phyloP scores from a whole-genome alignment of 2,888 invertebrate genomes.

The Lasioglossum figueresi region DNA sequence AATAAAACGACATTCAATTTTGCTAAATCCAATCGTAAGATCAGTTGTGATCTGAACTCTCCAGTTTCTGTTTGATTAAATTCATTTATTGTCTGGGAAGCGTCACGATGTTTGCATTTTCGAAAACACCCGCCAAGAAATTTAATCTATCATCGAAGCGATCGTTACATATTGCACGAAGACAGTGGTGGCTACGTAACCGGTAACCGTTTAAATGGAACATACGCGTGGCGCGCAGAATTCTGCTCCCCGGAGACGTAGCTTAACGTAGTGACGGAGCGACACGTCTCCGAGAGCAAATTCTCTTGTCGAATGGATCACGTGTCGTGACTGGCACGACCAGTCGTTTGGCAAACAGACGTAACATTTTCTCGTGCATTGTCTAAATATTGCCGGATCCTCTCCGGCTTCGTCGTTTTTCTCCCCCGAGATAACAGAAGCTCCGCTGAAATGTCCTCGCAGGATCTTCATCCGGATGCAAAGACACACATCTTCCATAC shows the following conservation, averaged over 20 bases:
- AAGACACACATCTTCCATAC: neutral
- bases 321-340: neutral
- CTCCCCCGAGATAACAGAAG: neutral
- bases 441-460: neutral
- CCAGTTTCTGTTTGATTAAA: too few relatives aligned
- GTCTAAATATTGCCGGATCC: slow-evolving; percentile 20
- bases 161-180: neutral
- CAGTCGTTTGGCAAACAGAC: slow-evolving; percentile 14
- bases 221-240: slow-evolving; percentile 26
- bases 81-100: neutral
- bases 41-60: too few relatives aligned
- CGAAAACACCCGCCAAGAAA: neutral
- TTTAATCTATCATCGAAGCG: neutral
- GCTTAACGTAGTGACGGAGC: slow-evolving; percentile 28
- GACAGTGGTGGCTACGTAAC: slow-evolving; percentile 1
- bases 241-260: slow-evolving; percentile 36
- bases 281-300: slow-evolving; percentile 40
- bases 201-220: slow-evolving; percentile 33
- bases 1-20: too few relatives aligned
- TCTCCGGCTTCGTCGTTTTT: neutral
- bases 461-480: neutral
- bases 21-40: too few relatives aligned
- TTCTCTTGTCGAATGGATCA: slow-evolving; percentile 44
- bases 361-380: slow-evolving; percentile 4
- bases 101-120: neutral